Percentiles rank a stretch among this genome's conserved stretches.
Conservation (phyloP, 2,113 vertebrate genomes). For the Lathamus discolor region DNA sequence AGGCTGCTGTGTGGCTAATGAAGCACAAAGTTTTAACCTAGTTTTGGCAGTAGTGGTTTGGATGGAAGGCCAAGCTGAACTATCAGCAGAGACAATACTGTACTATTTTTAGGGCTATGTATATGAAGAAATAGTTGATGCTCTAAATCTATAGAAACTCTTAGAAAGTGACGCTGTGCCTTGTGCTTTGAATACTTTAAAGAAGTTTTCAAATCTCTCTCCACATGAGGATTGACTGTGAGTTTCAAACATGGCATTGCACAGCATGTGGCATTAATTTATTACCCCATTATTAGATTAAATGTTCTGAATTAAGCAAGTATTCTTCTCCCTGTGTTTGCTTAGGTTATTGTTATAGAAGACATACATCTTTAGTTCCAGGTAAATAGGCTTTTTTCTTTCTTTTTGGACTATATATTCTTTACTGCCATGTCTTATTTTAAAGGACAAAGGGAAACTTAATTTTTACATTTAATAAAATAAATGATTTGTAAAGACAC, state of each 20-base stretch:
- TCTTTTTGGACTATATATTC: background rate
- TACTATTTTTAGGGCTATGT: constrained; percentile 26
- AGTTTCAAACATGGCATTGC: background rate
- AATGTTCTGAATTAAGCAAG: background rate
- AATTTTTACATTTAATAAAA: background rate
- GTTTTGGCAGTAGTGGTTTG: background rate
- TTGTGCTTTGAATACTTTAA: background rate
- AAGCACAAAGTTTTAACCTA: background rate
- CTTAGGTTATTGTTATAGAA: background rate
- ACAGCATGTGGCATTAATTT: constrained; percentile 20
- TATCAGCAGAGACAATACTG: constrained; percentile 3
- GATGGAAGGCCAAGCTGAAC: background rate
- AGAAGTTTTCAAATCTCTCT: background rate
- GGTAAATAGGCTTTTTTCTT: background rate
- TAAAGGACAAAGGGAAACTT: background rate
- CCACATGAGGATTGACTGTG: background rate
- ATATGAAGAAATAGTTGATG: background rate
- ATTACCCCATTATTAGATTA: background rate
- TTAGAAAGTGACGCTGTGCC: background rate
- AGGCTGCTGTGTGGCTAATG: constrained; percentile 41
- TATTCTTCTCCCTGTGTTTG: background rate
- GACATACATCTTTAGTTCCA: background rate
- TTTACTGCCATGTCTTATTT: background rate
- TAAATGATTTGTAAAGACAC: background rate
- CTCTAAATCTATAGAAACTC: background rate